Percentiles rank a stretch among this genome's conserved stretches.
These are phyloP conservation scores for Deroplatys truncata DNA, from an alignment of 2,888 invertebrate genomes.

Conservation along the genomic window DNA sequence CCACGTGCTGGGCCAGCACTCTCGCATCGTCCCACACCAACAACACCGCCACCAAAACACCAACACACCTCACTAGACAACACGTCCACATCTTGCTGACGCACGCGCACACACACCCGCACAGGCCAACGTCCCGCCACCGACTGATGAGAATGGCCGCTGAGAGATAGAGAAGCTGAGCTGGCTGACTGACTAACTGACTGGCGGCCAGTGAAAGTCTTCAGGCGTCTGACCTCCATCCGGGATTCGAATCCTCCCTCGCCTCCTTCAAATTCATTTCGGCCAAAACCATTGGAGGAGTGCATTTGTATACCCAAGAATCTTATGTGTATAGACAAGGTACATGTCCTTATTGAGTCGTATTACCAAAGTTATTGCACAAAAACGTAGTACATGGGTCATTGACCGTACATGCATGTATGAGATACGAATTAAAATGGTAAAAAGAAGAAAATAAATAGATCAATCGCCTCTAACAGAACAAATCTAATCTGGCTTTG, in stretches of 20 bases:
- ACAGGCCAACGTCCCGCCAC: constrained; percentile 13
- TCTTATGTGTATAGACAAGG: too few relatives aligned
- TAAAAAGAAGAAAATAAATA: too few relatives aligned
- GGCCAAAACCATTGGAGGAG: not conserved
- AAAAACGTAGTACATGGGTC: too few relatives aligned
- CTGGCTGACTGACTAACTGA: not conserved
- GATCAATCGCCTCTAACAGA: too few relatives aligned
- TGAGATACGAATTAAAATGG: too few relatives aligned
- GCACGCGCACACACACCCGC: constrained; percentile 9
- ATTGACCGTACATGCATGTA: too few relatives aligned
- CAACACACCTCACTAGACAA: not conserved
- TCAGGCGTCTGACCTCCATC: not conserved
- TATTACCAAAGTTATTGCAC: too few relatives aligned
- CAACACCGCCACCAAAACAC: not conserved
- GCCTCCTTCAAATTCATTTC: not conserved
- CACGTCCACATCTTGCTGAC: not conserved
- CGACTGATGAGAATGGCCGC: not conserved
- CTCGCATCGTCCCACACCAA: not conserved
- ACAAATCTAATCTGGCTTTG: too few relatives aligned
- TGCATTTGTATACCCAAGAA: too few relatives aligned
- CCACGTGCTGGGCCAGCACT: not conserved
- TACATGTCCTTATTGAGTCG: too few relatives aligned
- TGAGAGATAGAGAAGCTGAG: too few relatives aligned
- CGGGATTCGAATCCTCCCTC: not conserved
- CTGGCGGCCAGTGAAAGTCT: too few relatives aligned